Evolutionary conservation across 2,888 invertebrate species (phyloP), one percentile per base, ranked within the genome.

Genomic region (Nymphalis urticae): DNA sequence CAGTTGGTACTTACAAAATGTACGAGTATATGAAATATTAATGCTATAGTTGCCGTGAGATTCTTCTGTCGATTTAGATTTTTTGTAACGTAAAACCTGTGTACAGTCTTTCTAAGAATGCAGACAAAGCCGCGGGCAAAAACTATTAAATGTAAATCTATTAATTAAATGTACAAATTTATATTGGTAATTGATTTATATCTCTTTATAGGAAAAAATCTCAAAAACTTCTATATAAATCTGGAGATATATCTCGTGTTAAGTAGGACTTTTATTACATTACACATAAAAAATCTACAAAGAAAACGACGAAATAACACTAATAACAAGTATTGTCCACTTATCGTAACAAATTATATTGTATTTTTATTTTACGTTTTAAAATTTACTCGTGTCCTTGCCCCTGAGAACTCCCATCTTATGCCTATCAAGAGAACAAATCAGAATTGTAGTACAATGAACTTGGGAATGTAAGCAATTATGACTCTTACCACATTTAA

Each of bases 391-490:
- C 80, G 79, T 84, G 87, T 89, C 87, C 85, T 87, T 88, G 85
- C 80, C 83, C 79, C 80, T 78, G 83, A 85, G 86, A 87, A 85
- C 83, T 87, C 88, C 89, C 88, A 87, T 87, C 86, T 83, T 82
- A 79, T 79, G 78, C 81, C 83, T 89, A 90, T 90, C 90, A 81
- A 81, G 76, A 77, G 84, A 80, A 87, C 87, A 86, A 88, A 90
- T 90, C 90, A 85, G 84, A 82, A 85, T 83, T 81, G 81, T 84
- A 77, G 80, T 81, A 84, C 84, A 66, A 64, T 63, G 27, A 48
- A 48, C 27, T 36, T 19, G n/a, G 32, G 48, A 19, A 32, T n/a
- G 50, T 47, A 47, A 32, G 58, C 48, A 24, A 66, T 64, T 66
- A 27, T 64, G 60, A 48, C 58, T 48, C 62, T 59, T 72, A 59